phyloP scores from a whole-genome alignment of 1,140 invertebrate species.

The Pogonomyrmex barbatus region DNA sequence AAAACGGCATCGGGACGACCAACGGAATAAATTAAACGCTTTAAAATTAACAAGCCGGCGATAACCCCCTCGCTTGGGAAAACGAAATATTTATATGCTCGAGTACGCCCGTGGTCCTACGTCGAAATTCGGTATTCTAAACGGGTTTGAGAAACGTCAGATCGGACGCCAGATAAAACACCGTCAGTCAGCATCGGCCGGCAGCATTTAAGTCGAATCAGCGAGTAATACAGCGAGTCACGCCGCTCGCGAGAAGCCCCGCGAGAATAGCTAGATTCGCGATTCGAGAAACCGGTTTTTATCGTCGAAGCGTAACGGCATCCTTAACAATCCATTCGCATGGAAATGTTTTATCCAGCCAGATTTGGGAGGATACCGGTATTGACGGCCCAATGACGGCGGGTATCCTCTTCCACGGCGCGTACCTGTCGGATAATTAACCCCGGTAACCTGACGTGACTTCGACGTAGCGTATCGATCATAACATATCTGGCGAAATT shows the following conservation, averaged over 20 bases:
- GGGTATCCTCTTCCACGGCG: constrained; percentile 33
- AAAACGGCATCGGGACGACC: constrained; percentile 1
- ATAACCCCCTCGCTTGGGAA: constrained; percentile 67
- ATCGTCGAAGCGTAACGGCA: constrained; percentile 61
- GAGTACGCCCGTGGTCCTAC: background rate
- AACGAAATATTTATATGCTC: constrained; percentile 67
- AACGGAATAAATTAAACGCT: constrained; percentile 68
- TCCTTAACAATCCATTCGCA: constrained; percentile 53
- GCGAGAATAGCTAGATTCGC: constrained; percentile 68
- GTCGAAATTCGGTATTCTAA: constrained; percentile 52
- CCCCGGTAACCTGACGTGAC: constrained; percentile 55
- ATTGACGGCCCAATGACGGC: constrained; percentile 59
- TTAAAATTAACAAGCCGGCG: constrained; percentile 70
- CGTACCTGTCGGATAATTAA: constrained; percentile 70
- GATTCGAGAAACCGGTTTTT: constrained; percentile 71
- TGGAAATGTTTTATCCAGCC: constrained; percentile 64
- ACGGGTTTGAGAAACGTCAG: constrained; percentile 72
- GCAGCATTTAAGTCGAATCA: constrained; percentile 47
- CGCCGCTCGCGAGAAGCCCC: constrained; percentile 51
- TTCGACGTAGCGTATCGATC: constrained; percentile 53
- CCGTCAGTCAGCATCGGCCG: constrained; percentile 52
- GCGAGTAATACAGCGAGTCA: constrained; percentile 60
- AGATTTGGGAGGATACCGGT: constrained; percentile 65
- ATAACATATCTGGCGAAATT: constrained; percentile 35
- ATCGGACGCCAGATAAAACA: constrained; percentile 70